Base-by-base conservation (phyloP, 2,797 vertebrate genomes). In the Austrolebias charrua region DNA sequence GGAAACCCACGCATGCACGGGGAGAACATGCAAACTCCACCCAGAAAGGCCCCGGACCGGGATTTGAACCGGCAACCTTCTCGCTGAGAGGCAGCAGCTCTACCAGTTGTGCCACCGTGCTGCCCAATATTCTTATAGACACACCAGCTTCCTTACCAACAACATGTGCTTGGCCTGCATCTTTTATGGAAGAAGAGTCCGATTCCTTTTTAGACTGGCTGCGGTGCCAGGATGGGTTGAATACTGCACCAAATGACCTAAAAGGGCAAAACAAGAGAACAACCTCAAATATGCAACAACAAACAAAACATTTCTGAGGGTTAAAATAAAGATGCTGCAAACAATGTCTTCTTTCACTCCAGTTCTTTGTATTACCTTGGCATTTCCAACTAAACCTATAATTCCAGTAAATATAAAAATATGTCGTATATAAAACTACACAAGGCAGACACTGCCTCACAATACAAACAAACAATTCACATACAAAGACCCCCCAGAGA, bases 151-250 rank as follows among this genome's bases (percentile, higher is more conserved):
- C 87, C 95, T 96, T 90, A 99, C 97, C 97, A 91, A 95, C 83
- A 78, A 95, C 95, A 86, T 94, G 95, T 59, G 96, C 95, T 81
- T 95, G 95, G 66, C 94, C 94, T 14, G 88, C 84, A 69, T 99
- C 97, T 88, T 98, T 97, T 57, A 90, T 79, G 66, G 95, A 95
- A 65, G 96, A 96, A 20, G 94, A 93, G 86, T 98, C 96, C 0
- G 94, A 95, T 77, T 95, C 95, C 56, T 93, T 94, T 84, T 93
- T 95, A 87, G 89, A 92, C 80, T 88, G 92, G 77, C 92, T 93
- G 68, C 89, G 90, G 80, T 92, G 95, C 95, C 95, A 95, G 89
- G 89, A 89, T 63, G 93, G 88, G 83, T 91, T 91, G 80, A 91
- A 89, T 72, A 88, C 89, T 68, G 93, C 88, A 83, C 92, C 66